Evolutionary conservation across 1,140 invertebrate genomes (phyloP), one percentile per base, ranked within the genome.

Genomic region (Ips typographus): DNA sequence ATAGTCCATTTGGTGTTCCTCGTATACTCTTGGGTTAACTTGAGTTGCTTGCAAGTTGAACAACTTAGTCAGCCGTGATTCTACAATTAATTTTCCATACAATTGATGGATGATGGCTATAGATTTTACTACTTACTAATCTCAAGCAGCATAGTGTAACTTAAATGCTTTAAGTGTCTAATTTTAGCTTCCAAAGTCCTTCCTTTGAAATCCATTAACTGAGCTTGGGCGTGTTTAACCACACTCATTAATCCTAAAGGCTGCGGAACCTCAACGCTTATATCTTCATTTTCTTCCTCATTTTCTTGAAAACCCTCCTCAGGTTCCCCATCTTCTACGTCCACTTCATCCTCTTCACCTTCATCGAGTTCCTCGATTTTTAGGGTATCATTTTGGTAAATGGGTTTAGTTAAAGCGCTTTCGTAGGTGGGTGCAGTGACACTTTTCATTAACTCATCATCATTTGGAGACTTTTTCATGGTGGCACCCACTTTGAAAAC

Each of bases 1-100:
- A 77, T 93, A 91, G 66, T 89, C 88, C 61, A 92, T 81, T 65
- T 84, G 83, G 47, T 84, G 83, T 6, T 87, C 84, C 38, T 77
- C 70, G 22, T 22, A 22, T 22, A 22, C 22, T 22, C 22, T 22
- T 22, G 22, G 22, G 22, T 22, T 22, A 22, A 22, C 22, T 22
- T 22, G 22, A 22, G 22, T 22, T 22, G 22, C 22, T 22, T 22
- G 22, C 22, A 22, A 22, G 22, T 0, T 22, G 72, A 78, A 72
- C 73, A 79, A 68, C 67, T 77, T 64, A 74, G 77, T 47, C 2
- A 62, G 22, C 77, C 76, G 74, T 71, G 71, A 72, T 77, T 71
- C 77, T 70, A 22, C 22, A 22, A 22, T 22, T 22, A 22, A 22
- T 22, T 22, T 22, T 22, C 22, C 22, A 22, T 22, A 22, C 22